These are phyloP conservation scores for Ernsta delagoae DNA, from an alignment of 2,888 invertebrate genomes.

Conservation along the genomic window DNA sequence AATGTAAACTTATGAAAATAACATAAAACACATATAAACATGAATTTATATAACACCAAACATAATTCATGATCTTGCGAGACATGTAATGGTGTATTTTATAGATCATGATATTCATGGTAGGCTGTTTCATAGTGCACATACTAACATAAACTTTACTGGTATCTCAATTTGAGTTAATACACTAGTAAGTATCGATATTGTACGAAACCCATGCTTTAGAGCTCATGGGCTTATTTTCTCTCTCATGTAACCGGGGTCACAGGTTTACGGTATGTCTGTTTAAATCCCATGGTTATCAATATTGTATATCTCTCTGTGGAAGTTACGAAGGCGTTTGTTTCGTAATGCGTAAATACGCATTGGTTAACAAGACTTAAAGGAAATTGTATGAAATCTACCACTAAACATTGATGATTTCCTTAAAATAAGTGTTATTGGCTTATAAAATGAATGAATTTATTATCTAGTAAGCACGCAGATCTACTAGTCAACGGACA, in stretches of 20 bases:
- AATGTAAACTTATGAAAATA: not conserved
- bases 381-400: constrained; percentile 8
- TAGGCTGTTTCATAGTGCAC: constrained; percentile 16
- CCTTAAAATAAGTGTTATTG: too few relatives aligned
- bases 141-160: constrained; percentile 29
- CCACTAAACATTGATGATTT: too few relatives aligned
- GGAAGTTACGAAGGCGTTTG: not conserved
- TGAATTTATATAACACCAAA: constrained; percentile 25
- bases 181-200: constrained; percentile 20
- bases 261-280: constrained; percentile 30
- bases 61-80: constrained; percentile 23
- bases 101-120: constrained; percentile 27
- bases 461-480: too few relatives aligned
- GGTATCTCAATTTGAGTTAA: constrained; percentile 17
- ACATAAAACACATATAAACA: not conserved
- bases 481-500: too few relatives aligned
- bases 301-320: constrained; percentile 28
- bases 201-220: constrained; percentile 9
- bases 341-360: constrained; percentile 24
- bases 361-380: not conserved
- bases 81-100: constrained; percentile 24
- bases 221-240: constrained; percentile 25
- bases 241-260: constrained; percentile 28
- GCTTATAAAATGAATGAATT: too few relatives aligned
- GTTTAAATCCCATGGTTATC: constrained; percentile 35